These are phyloP conservation scores for Carassius auratus DNA, from an alignment of 2,113 vertebrate species.

Conservation along the genomic window DNA sequence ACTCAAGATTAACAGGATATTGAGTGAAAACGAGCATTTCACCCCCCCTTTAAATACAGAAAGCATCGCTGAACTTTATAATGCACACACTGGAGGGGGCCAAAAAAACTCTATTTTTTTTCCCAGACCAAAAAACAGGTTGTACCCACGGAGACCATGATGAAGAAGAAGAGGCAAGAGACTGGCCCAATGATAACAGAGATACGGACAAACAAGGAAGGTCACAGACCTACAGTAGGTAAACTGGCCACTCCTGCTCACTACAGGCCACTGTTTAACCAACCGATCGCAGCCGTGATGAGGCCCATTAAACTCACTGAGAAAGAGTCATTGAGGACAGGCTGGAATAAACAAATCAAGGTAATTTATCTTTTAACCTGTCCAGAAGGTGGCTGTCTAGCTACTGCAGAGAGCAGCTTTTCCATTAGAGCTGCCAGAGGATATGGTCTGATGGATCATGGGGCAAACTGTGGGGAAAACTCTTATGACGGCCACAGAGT, in stretches of 20 bases:
- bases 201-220: slow-evolving; percentile 9
- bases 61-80: slow-evolving; percentile 45
- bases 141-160: slow-evolving; percentile 8
- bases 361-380: slow-evolving; percentile 7
- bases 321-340: slow-evolving; percentile 12
- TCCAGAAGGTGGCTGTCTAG: neutral
- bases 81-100: slow-evolving; percentile 28
- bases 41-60: slow-evolving; percentile 51
- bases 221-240: slow-evolving; percentile 17
- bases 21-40: too few relatives aligned
- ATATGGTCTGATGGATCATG: neutral
- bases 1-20: too few relatives aligned
- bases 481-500: neutral
- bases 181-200: slow-evolving; percentile 38
- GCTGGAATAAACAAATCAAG: slow-evolving; percentile 34
- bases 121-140: slow-evolving; percentile 25
- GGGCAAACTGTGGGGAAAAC: slow-evolving; percentile 13
- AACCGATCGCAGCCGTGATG: slow-evolving; percentile 12
- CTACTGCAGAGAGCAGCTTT: slow-evolving; percentile 16
- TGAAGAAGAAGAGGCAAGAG: slow-evolving; percentile 47
- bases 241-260: slow-evolving; percentile 27
- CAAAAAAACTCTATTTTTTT: slow-evolving; percentile 56
- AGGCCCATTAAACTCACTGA: slow-evolving; percentile 33
- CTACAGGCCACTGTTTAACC: slow-evolving; percentile 1
- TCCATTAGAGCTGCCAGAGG: slow-evolving; percentile 11